Conservation (phyloP, 2,888 invertebrate species). For the Palloptera scutellata region DNA sequence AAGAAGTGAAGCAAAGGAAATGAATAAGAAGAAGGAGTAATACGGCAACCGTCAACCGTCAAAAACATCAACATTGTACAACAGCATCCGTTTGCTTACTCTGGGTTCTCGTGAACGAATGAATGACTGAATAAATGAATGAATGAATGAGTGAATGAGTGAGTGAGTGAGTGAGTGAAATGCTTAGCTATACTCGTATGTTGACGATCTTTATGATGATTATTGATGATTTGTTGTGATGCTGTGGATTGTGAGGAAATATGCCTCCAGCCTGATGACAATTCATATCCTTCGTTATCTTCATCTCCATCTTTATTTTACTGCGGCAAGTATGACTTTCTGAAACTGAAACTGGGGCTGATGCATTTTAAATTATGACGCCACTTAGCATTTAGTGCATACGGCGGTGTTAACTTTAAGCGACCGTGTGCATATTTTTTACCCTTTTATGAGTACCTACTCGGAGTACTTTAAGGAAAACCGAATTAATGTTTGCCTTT, state of each 20-base stretch:
- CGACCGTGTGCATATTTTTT: neutral
- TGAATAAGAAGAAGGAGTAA: neutral
- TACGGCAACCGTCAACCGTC: neutral
- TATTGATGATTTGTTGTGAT: slow-evolving; percentile 25
- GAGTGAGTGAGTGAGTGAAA: too few relatives aligned
- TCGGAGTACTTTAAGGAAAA: slow-evolving; percentile 23
- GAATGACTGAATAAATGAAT: too few relatives aligned
- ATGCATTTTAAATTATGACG: slow-evolving; percentile 60
- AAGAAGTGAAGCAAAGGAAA: too few relatives aligned
- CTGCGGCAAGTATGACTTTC: too few relatives aligned
- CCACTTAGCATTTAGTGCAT: slow-evolving; percentile 58
- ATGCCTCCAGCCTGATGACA: slow-evolving; percentile 52
- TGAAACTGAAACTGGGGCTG: slow-evolving; percentile 36
- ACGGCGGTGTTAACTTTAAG: slow-evolving; percentile 3
- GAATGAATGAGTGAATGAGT: too few relatives aligned
- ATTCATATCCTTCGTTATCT: slow-evolving; percentile 42
- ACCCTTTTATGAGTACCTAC: neutral
- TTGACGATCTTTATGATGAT: slow-evolving; percentile 32
- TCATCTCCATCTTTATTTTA: too few relatives aligned
- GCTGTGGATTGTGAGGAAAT: slow-evolving; percentile 37
- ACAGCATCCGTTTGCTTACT: too few relatives aligned
- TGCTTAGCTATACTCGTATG: neutral
- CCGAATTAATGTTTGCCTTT: slow-evolving; percentile 12
- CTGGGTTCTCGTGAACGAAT: too few relatives aligned
- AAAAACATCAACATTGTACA: too few relatives aligned